Conservation (phyloP, 92 coral and sea anemone genomes). For the Chrysogorgia sp. region DNA sequence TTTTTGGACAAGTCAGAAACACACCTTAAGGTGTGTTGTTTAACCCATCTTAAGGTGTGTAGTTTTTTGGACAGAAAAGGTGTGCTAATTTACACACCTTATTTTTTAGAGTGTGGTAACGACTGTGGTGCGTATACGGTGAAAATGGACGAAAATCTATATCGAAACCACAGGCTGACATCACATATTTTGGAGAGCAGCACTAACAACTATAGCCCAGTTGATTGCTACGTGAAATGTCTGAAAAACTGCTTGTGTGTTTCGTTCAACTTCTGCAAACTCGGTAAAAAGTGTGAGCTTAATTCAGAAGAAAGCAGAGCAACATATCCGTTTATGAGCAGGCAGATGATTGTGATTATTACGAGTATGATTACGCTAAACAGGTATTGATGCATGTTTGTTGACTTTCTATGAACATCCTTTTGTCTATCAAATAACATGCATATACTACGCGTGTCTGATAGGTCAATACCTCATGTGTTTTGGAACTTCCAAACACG, state of each 20-base stretch:
- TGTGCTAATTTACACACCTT: no score
- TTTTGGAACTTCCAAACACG: no score
- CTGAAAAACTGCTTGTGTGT: not conserved
- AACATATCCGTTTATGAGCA: constrained; percentile 2
- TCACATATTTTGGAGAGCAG: constrained; percentile 6
- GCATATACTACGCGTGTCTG: no score
- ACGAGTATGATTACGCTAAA: not conserved
- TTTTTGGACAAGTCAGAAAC: no score
- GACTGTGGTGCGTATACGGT: not conserved
- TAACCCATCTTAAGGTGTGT: no score
- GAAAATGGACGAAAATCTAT: constrained; percentile 1
- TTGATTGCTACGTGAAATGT: constrained; percentile 9
- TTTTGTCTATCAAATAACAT: no score
- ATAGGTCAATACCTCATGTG: no score
- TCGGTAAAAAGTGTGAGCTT: no score
- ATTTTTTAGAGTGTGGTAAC: no score
- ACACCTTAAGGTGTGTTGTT: no score
- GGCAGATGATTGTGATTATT: constrained; percentile 14
- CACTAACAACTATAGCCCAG: not conserved
- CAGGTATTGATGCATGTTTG: not conserved
- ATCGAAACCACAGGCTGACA: not conserved
- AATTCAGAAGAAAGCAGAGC: not conserved
- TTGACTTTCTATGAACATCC: not conserved
- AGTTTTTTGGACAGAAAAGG: no score
- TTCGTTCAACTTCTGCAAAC: constrained; percentile 17